Evolutionary conservation across 1,140 invertebrate genomes (phyloP), one percentile per base, ranked within the genome.

Genomic region (Lanistes nyassanus): DNA sequence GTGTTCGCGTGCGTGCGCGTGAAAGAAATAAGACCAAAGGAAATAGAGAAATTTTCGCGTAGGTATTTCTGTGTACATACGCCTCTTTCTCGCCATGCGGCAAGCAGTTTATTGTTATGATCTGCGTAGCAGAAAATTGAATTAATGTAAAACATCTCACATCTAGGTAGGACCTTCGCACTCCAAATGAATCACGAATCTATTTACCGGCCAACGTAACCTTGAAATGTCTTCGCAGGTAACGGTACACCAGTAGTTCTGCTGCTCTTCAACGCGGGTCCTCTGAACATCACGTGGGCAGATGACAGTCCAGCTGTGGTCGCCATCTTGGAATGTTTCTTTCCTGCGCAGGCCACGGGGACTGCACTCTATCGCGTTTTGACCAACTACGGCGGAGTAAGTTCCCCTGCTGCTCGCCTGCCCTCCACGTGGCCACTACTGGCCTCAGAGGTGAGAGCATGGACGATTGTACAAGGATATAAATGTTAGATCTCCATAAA

Each of bases 291-390:
- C 3, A 76, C 79, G 13, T 80, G 76, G 72, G 83, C 83, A n/a
- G 79, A 81, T n/a, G 37, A 74, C 19, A 75, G 62, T 66, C 39
- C 68, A 0, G 26, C 62, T 7, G 80, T 88, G 7, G n/a, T 51
- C 13, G 83, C 83, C 65, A 87, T 88, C 34, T 39, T 88, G 23
- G 77, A 85, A 39, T 86, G 84, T 70, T 86, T 85, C 68, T 87
- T 83, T 65, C 85, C 86, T 26, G 86, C 81, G 9, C 86, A 88
- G 70, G 75, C 80, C 0, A 83, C 84, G n/a, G 87, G 87, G 23
- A 79, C 80, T 23, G 87, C 86, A 34, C 56, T 88, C 67, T 76
- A 13, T 79, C 72, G 58, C 31, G 74, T 83, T 3, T 55, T 87
- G 29, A 77, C 75, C 1, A 77, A 74, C 31, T 74, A 77, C 21